Evolutionary conservation across 2,797 vertebrate species (phyloP), one percentile per base, ranked within the genome.

Genomic region (Erpetoichthys calabaricus): DNA sequence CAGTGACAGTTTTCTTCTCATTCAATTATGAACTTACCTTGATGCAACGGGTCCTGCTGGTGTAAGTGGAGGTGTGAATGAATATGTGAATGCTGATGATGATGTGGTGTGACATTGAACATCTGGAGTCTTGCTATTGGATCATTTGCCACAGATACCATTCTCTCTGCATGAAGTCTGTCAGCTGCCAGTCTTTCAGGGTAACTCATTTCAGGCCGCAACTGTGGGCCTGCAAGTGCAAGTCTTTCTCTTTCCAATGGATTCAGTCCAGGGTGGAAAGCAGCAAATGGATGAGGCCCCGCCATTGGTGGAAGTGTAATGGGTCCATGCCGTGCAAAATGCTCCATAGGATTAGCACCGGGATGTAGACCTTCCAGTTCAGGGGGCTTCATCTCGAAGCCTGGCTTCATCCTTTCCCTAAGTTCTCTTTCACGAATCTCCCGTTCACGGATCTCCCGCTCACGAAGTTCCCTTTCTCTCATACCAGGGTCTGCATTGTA

Each of bases 51-150:
- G 61, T 99, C 96, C 81, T 98, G 96, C 82, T 99, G 96, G 74
- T 99, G 96, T 45, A 99, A 91, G 78, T 99, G 96, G 7, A 99
- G 86, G 72, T 99, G 96, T 0, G 96, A 99, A 86, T 99, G 96
- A 75, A 99, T 99, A 75, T 99, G 96, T 0, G 96, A 99, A 73
- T 99, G 96, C 76, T 99, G 96, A 84, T 99, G 96, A 64, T 99
- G 96, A 73, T 99, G 96, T 0, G 96, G 96, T 1, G 96, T 98
- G 63, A 99, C 92, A 3, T 97, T 99, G 89, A 98, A 99, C 96
- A 99, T 98, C 87, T 99, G 96, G 42, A 99, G 88, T 55, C 96
- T 86, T 2, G 95, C 92, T 73, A 98, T 86, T 42, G 94, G 94
- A 80, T 99, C 96, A 2, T 95, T 96, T 66, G 94, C 89, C 55